Conservation (phyloP, 2,888 invertebrate species). For the Caenorhabditis angaria region DNA sequence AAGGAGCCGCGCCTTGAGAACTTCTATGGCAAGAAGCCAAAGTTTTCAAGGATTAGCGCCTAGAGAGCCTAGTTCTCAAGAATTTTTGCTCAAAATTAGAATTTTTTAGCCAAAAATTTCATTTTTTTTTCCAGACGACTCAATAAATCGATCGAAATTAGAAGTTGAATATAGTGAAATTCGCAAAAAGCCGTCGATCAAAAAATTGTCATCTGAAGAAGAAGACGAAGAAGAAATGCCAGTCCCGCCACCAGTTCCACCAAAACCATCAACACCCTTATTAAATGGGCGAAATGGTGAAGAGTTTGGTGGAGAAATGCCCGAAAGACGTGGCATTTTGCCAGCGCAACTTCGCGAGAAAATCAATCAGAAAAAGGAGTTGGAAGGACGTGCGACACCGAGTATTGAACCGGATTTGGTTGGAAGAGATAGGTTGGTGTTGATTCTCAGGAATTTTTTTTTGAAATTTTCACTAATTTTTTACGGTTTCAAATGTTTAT, state of each 20-base stretch:
- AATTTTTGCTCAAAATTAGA: too few relatives aligned
- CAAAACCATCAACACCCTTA: conserved; percentile 73
- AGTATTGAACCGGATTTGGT: conserved; percentile 70
- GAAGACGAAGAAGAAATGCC: conserved; percentile 34
- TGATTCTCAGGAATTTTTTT: neutral
- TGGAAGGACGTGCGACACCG: conserved; percentile 54
- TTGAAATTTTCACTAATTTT: neutral
- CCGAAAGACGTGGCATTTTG: conserved; percentile 52
- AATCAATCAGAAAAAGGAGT: conserved; percentile 39
- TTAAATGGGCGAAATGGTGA: conserved; percentile 21
- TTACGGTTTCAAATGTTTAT: too few relatives aligned
- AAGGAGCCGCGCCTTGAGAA: too few relatives aligned
- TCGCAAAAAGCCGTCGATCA: conserved; percentile 13
- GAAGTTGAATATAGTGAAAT: conserved; percentile 46
- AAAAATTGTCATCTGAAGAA: conserved; percentile 10
- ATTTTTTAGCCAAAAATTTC: neutral
- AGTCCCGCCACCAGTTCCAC: conserved; percentile 72
- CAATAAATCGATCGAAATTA: conserved; percentile 40
- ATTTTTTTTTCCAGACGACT: conserved; percentile 31
- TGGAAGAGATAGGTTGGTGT: conserved; percentile 60
- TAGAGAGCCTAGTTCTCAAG: too few relatives aligned
- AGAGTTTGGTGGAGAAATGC: conserved; percentile 18
- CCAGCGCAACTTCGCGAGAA: conserved; percentile 45
- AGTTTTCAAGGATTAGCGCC: too few relatives aligned
- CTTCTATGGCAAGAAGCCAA: too few relatives aligned